Base-by-base conservation (phyloP, 2,797 vertebrate genomes). In the Sarcoramphus papa region DNA sequence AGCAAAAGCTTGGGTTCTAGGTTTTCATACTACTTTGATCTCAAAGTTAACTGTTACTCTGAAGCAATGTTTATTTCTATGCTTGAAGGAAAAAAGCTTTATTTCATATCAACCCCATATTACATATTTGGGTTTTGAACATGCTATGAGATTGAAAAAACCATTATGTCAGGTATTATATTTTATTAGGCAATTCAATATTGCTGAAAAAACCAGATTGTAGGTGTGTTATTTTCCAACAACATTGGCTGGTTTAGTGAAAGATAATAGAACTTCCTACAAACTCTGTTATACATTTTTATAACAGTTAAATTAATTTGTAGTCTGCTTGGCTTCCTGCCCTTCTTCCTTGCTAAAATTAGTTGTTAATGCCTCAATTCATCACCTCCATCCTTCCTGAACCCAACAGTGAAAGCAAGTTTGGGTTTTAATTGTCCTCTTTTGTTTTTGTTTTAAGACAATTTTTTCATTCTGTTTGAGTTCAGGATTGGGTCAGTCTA, bases 321-420 rank as follows among this genome's bases (percentile, higher is more conserved):
- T 59, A 53, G 80, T 88, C 86, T 96, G 67, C 41, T 75, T 41
- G 24, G 43, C 67, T 96, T 95, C 95, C 89, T 95, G 94, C 92
- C 86, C 75, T 75, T 90, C 62, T 56, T 80, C 51, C 68, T 72
- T 85, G 50, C 62, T 94, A 93, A 92, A 96, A 92, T 77, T 77
- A 93, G 80, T 56, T 70, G 57, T 28, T 92, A 80, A 37, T 50
- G n/a, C n/a, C 67, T n/a, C 65, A 73, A 10, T 87, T 51, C 33
- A 9, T 82, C 89, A 92, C 9, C 6, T 78, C 27, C 81, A 87
- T 85, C 74, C 87, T 95, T 93, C 84, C 84, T 92, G 87, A 64
- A 62, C 30, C 8, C 22, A 76, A 13, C 0, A 91, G 57, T 33
- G 67, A 93, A 74, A 93, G 73, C 65, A 86, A 60, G 18, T 63